Conservation (phyloP, 2,888 invertebrate genomes). For the Chrysina gloriosa region DNA sequence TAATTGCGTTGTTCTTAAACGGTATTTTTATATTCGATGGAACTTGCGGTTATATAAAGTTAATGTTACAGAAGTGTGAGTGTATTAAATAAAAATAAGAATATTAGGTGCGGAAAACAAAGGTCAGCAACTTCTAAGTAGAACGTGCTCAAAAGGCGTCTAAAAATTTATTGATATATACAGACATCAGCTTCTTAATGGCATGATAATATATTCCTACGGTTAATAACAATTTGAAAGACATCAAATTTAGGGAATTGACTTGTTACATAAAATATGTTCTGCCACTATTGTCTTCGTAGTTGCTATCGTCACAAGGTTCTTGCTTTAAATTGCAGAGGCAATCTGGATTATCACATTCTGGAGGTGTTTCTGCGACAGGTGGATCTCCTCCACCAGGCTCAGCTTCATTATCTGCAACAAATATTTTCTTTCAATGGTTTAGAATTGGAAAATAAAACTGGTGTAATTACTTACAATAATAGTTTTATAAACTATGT, state of each 20-base stretch:
- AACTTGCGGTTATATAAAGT: too few species aligned
- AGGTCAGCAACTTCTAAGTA: too few species aligned
- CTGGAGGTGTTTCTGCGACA: constrained; percentile 6
- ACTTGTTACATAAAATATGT: constrained; percentile 5
- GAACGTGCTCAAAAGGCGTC: background rate
- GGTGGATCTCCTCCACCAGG: background rate
- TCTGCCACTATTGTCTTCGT: constrained; percentile 22
- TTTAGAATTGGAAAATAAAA: too few species aligned
- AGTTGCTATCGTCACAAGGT: constrained; percentile 32
- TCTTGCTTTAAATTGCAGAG: constrained; percentile 46
- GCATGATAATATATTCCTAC: constrained; percentile 9
- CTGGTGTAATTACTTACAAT: too few species aligned
- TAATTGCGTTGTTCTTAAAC: too few species aligned
- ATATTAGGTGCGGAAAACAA: too few species aligned
- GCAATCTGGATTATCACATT: constrained; percentile 46
- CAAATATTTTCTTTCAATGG: too few species aligned
- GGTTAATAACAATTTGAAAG: background rate
- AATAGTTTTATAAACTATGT: too few species aligned
- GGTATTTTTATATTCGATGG: too few species aligned
- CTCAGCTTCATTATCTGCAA: constrained; percentile 3
- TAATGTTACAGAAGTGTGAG: too few species aligned
- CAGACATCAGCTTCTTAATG: background rate
- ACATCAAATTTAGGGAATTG: constrained; percentile 4
- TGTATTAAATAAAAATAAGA: background rate
- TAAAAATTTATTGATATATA: constrained; percentile 13